These are phyloP conservation scores for Cylas formicarius DNA, from an alignment of 1,140 invertebrate species.

Conservation along the genomic window DNA sequence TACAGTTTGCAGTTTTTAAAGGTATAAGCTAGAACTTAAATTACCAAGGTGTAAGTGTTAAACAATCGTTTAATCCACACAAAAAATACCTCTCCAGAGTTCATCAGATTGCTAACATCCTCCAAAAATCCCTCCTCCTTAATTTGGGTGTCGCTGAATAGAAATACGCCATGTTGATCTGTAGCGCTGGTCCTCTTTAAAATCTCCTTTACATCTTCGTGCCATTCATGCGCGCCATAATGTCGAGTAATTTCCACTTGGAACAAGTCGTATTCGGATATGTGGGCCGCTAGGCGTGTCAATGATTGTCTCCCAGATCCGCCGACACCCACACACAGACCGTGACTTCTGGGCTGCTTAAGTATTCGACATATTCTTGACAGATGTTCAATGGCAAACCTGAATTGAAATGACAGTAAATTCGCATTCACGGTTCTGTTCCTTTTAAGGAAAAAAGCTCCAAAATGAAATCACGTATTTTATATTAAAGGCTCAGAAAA, in stretches of 20 bases:
- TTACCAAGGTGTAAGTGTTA: too few species aligned
- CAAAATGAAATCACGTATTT: neutral
- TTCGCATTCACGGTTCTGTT: neutral
- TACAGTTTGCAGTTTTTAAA: too few species aligned
- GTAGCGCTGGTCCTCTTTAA: slow-evolving; percentile 70
- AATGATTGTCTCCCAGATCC: slow-evolving; percentile 89
- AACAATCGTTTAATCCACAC: too few species aligned
- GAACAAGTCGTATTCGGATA: slow-evolving; percentile 88
- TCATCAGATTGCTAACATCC: slow-evolving; percentile 89
- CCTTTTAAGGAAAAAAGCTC: neutral
- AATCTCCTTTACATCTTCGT: slow-evolving; percentile 80
- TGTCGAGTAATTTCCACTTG: slow-evolving; percentile 85
- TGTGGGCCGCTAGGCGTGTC: slow-evolving; percentile 81
- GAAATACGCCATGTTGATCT: slow-evolving; percentile 84
- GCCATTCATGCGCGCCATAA: slow-evolving; percentile 80
- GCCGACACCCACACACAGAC: slow-evolving; percentile 79
- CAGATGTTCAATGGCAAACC: slow-evolving; percentile 91
- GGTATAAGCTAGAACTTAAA: too few species aligned
- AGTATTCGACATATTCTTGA: slow-evolving; percentile 86
- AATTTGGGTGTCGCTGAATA: slow-evolving; percentile 61
- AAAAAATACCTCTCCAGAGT: slow-evolving; percentile 69
- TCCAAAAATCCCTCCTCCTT: slow-evolving; percentile 91
- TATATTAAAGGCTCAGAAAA: neutral
- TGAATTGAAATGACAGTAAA: slow-evolving; percentile 31
- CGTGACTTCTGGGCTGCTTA: slow-evolving; percentile 83